phyloP scores from a whole-genome alignment of 2,888 invertebrate species.

The Ectemnius lituratus region DNA sequence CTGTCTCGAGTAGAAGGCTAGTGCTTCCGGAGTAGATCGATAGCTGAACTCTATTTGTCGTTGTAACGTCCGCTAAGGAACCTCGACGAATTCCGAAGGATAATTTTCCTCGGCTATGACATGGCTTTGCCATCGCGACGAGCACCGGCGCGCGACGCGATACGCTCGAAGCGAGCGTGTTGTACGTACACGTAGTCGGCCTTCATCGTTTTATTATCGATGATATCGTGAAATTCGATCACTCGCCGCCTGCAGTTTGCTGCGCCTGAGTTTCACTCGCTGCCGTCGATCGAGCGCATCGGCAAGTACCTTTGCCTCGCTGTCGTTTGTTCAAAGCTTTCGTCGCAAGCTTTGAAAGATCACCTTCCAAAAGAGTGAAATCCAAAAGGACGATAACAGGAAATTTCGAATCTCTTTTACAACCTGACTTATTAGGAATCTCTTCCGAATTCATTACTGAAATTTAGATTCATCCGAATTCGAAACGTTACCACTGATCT shows the following conservation, averaged over 20 bases:
- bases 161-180: background rate
- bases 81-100: background rate
- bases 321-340: too few species aligned
- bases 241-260: background rate
- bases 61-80: background rate
- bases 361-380: too few species aligned
- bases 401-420: too few species aligned
- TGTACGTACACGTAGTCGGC: background rate
- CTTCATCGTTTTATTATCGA: conserved; percentile 7
- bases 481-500: too few species aligned
- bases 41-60: background rate
- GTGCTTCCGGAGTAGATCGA: conserved; percentile 7
- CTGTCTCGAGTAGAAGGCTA: background rate
- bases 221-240: conserved; percentile 10
- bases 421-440: too few species aligned
- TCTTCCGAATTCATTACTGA: too few species aligned
- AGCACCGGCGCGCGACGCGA: background rate
- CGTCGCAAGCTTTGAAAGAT: too few species aligned
- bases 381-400: too few species aligned
- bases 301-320: too few species aligned
- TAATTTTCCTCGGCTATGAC: background rate
- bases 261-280: too few species aligned
- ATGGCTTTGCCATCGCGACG: background rate
- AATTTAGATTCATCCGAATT: too few species aligned
- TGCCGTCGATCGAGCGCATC: too few species aligned